Evolutionary conservation across 2,113 vertebrate genomes (phyloP).

Genomic region (Alces alces): DNA sequence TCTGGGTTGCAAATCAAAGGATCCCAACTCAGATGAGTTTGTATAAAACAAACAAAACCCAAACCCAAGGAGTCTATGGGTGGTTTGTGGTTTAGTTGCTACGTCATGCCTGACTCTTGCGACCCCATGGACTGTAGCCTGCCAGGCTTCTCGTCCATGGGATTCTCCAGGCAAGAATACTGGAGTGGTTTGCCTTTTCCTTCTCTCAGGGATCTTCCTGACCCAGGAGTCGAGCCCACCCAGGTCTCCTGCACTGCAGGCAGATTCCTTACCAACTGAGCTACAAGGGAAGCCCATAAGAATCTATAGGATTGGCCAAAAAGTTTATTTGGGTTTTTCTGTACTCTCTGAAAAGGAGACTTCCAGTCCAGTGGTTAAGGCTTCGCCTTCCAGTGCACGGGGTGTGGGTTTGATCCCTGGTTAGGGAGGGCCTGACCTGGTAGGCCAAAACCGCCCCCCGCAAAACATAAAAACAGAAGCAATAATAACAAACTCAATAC

Average conservation of each 20-base stretch:
- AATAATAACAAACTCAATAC: neutral
- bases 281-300: neutral
- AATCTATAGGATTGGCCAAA: neutral
- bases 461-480: neutral
- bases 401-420: neutral
- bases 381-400: neutral
- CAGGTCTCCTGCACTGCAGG: neutral
- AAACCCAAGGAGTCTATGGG: neutral
- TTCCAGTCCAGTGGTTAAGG: neutral
- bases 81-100: neutral
- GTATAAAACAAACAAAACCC: neutral
- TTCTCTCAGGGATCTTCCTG: neutral
- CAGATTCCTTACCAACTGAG: neutral
- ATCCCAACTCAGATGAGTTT: neutral
- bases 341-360: neutral
- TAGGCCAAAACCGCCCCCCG: rapidly evolving
- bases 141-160: neutral
- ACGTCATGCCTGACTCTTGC: neutral
- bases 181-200: neutral
- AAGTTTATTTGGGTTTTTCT: neutral
- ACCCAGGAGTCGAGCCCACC: neutral
- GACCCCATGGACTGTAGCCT: neutral
- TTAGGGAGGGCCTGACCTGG: neutral
- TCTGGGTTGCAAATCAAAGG: neutral
- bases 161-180: neutral